Evolutionary conservation across 1,140 invertebrate species (phyloP).

Genomic region (Drosophila kikkawai): DNA sequence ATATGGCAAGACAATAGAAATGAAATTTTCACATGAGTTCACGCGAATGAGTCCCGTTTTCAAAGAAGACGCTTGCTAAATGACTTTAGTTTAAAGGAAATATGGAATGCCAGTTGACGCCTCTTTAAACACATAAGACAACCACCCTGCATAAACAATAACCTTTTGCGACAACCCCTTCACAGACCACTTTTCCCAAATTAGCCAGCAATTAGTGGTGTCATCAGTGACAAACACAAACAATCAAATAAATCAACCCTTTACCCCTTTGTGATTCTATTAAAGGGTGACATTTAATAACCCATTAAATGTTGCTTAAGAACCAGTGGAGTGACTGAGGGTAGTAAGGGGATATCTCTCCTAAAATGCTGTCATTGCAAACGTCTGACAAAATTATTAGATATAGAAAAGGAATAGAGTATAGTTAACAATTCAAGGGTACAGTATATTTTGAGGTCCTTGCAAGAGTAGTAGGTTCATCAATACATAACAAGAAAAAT

Average conservation of each 20-base stretch:
- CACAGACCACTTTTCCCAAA: constrained; percentile 53
- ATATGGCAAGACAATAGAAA: constrained; percentile 58
- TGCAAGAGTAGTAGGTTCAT: constrained; percentile 21
- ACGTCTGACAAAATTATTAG: constrained; percentile 7
- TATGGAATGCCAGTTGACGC: not conserved
- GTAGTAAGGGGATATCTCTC: constrained; percentile 17
- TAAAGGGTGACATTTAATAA: constrained; percentile 65
- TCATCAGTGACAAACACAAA: constrained; percentile 64
- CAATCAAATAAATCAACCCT: constrained; percentile 55
- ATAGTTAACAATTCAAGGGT: not conserved
- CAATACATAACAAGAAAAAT: constrained; percentile 45
- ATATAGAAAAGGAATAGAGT: not conserved
- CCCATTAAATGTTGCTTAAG: constrained; percentile 61
- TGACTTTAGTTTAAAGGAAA: not conserved
- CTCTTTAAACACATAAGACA: constrained; percentile 1
- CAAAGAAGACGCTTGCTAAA: constrained; percentile 1
- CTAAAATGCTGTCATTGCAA: constrained; percentile 33
- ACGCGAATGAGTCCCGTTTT: constrained; percentile 63
- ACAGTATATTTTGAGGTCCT: not conserved
- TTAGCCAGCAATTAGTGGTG: constrained; percentile 81
- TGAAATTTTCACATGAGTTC: constrained; percentile 80
- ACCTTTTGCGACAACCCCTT: constrained; percentile 49
- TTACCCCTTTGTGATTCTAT: constrained; percentile 11
- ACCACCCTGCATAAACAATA: constrained; percentile 13
- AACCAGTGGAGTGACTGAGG: constrained; percentile 30